Evolutionary conservation across 2,797 vertebrate genomes (phyloP).

Genomic region (Morelia viridis): DNA sequence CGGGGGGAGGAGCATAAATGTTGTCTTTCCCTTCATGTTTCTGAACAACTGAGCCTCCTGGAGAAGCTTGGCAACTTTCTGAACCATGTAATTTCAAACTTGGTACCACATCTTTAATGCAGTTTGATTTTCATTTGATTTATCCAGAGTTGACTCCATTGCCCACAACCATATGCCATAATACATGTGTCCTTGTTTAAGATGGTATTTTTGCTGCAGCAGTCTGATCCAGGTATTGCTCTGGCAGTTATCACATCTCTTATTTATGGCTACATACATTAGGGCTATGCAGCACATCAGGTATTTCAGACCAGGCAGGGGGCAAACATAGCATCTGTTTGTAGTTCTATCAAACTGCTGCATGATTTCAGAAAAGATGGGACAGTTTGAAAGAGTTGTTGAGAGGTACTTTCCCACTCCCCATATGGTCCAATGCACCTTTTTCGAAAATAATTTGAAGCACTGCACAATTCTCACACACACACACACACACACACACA

Average conservation of each 20-base stretch:
- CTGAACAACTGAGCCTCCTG: not conserved
- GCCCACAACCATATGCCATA: not conserved
- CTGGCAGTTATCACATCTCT: not conserved
- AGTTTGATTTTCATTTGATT: not conserved
- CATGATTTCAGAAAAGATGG: not conserved
- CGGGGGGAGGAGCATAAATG: not conserved
- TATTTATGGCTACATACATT: not conserved
- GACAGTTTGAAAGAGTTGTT: not conserved
- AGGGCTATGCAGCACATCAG: not conserved
- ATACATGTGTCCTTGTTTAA: not conserved
- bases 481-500: not conserved
- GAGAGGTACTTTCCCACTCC: not conserved
- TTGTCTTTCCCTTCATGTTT: slow-evolving; percentile 9
- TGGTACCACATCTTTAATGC: not conserved
- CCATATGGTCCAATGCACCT: not conserved
- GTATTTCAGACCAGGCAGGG: not conserved
- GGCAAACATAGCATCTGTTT: not conserved
- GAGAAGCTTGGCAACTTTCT: not conserved
- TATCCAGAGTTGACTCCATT: not conserved
- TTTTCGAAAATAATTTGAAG: not conserved
- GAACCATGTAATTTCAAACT: not conserved
- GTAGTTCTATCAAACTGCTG: not conserved
- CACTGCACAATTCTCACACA: not conserved
- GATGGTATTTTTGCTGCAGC: not conserved
- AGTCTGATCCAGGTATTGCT: not conserved